Base-by-base conservation (phyloP, 37 sponge, comb jelly and placozoan genomes). In the Eunapius fragilis region DNA sequence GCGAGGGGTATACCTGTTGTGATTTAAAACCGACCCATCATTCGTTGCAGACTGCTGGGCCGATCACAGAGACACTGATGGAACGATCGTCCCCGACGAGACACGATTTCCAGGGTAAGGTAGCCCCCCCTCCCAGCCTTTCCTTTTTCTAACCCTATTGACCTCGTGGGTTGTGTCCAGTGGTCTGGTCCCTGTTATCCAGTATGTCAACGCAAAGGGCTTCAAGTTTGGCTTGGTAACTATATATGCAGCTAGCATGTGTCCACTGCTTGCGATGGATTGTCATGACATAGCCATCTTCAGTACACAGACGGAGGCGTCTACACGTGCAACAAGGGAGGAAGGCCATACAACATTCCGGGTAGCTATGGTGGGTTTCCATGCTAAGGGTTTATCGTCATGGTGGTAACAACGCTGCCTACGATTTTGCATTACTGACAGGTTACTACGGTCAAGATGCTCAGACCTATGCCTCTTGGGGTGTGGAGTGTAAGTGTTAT, bases 171-270 rank as follows among this genome's bases (percentile, higher is more conserved):
- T 78, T 10, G 26, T 26, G 9, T 87, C 41, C 68, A 94, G 95
- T 82, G 95, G 95, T 0, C 68, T 95, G 22, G 78, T 26, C 31
- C 89, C 87, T 68, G 87, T 92, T 2, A 78, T 95, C 17, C 72
- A 89, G 45, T 89, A 95, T 75, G 80, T 95, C 37, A 91, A 95
- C 58, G 68, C 80, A 36, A 95, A 95, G 74, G 95, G 95, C 41
- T 86, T 95, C 79, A 95, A 95, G 35, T 95, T 95, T 87, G 95
- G 95, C 30, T 81, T 95, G 75, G 95, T 94, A 78, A 88, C 84
- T 83, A 32, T 5, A 10, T 32, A 14, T 75, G 25, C 25, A 75
- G 33, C 4, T 28, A n/a, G 7, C 6, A 41, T 41, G n/a, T n/a
- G n/a, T n/a, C n/a, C n/a, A n/a, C n/a, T n/a, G n/a, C n/a, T n/a